These are phyloP conservation scores for Microtus ochrogaster DNA, from an alignment of 2,113 vertebrate genomes.

Conservation along the genomic window DNA sequence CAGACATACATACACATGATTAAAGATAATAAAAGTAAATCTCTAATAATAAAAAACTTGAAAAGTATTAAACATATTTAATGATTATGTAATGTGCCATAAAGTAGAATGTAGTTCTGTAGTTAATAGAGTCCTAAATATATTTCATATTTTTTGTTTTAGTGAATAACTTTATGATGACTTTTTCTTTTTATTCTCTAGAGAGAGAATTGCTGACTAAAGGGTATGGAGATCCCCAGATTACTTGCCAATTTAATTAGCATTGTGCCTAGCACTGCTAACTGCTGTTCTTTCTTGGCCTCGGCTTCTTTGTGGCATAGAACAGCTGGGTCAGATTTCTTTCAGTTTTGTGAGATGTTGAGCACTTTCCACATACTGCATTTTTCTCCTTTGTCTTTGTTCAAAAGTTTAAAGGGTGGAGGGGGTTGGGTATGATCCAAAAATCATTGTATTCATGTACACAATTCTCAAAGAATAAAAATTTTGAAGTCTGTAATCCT, in stretches of 20 bases:
- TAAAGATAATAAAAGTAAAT: not conserved
- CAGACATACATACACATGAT: not conserved
- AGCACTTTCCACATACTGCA: not conserved
- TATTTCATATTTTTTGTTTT: slow-evolving; percentile 40
- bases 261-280: not conserved
- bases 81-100: not conserved
- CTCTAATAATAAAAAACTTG: not conserved
- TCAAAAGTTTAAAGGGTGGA: not conserved
- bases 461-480: not conserved
- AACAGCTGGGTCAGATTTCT: not conserved
- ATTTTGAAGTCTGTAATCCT: not conserved
- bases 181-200: not conserved
- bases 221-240: not conserved
- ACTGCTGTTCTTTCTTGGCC: not conserved
- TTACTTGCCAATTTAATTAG: slow-evolving; percentile 19
- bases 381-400: not conserved
- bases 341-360: not conserved
- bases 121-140: not conserved
- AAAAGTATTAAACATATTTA: slow-evolving; percentile 33
- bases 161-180: slow-evolving; percentile 15
- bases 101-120: slow-evolving; percentile 6
- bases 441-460: not conserved
- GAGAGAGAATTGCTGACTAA: not conserved
- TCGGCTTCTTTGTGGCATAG: not conserved
- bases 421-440: not conserved